Conservation (phyloP, 2,888 invertebrate species). For the Chrysolina oricalcia region DNA sequence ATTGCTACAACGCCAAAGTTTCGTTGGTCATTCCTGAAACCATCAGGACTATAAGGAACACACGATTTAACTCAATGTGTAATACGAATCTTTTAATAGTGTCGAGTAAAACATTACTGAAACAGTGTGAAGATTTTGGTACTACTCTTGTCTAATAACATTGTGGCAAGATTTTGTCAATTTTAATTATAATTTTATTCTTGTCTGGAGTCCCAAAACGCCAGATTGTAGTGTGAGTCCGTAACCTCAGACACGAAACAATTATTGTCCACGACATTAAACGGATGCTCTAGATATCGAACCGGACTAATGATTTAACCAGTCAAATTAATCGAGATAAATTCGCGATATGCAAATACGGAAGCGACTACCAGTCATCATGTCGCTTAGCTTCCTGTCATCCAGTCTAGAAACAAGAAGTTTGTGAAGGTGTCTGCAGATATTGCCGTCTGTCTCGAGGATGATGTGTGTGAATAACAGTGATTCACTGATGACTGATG, state of each 20-base stretch:
- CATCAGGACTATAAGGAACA: too few species aligned
- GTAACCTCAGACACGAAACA: background rate
- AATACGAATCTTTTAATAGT: too few species aligned
- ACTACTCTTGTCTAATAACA: too few species aligned
- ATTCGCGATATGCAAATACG: conserved; percentile 24
- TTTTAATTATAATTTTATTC: too few species aligned
- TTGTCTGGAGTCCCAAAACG: too few species aligned
- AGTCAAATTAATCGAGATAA: conserved; percentile 15
- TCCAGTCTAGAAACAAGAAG: conserved; percentile 12
- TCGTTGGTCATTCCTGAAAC: too few species aligned
- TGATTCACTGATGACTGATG: background rate
- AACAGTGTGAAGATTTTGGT: too few species aligned
- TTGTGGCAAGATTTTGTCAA: too few species aligned
- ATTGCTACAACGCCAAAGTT: too few species aligned
- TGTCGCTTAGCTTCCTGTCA: conserved; percentile 21
- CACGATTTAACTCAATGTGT: too few species aligned
- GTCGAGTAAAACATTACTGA: too few species aligned
- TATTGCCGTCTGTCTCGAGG: background rate
- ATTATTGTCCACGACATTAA: background rate
- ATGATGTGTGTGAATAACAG: background rate
- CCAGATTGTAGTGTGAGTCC: background rate
- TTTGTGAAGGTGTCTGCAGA: background rate
- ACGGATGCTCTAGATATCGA: background rate
- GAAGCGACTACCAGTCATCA: conserved; percentile 26
- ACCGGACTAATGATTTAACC: conserved; percentile 6